Conservation (phyloP, 2,113 vertebrate genomes). For the Nibea albiflora region DNA sequence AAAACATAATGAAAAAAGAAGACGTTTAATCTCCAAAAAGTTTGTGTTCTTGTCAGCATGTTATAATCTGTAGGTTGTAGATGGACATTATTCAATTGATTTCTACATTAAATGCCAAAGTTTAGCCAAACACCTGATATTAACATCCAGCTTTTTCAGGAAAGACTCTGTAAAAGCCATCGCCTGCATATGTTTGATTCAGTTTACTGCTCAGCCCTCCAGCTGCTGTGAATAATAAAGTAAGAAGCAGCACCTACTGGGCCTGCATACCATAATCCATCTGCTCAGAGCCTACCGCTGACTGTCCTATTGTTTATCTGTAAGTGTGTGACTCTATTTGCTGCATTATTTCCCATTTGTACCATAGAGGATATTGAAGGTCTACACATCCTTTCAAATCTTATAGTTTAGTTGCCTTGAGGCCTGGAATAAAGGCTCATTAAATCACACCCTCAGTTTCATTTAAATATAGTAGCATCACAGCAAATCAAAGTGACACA, state of each 20-base stretch:
- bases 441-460: conserved; percentile 24
- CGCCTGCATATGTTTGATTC: neutral
- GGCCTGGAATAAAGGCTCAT: conserved; percentile 18
- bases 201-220: conserved; percentile 18
- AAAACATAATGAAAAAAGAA: conserved; percentile 12
- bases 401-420: conserved; percentile 12
- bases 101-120: neutral
- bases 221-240: conserved; percentile 45
- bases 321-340: neutral
- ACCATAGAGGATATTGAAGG: conserved; percentile 37
- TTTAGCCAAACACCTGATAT: neutral
- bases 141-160: neutral
- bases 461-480: conserved; percentile 26
- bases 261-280: conserved; percentile 32
- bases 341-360: conserved; percentile 47
- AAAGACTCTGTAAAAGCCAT: neutral
- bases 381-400: conserved; percentile 13
- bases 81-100: neutral
- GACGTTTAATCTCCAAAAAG: neutral
- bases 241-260: conserved; percentile 30
- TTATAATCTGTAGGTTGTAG: neutral
- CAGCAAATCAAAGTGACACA: conserved; percentile 5
- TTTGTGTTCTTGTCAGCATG: neutral
- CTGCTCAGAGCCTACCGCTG: conserved; percentile 19
- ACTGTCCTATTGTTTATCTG: conserved; percentile 34